Conservation (phyloP, 2,888 invertebrate genomes). For the Orthosia cruda region DNA sequence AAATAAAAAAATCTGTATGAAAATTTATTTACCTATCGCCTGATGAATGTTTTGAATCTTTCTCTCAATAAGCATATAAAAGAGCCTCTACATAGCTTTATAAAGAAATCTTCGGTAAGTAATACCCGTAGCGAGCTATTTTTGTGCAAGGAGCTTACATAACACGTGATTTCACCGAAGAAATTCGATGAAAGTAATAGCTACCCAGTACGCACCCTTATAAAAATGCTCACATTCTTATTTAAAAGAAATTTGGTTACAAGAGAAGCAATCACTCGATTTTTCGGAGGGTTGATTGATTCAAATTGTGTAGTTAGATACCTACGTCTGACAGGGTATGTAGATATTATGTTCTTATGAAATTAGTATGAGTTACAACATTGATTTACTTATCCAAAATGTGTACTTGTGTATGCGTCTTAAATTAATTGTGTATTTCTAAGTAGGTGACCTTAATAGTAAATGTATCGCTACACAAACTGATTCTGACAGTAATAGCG, state of each 20-base stretch:
- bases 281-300: conserved; percentile 41
- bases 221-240: conserved; percentile 22
- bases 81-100: background rate
- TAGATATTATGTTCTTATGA: background rate
- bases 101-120: background rate
- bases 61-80: background rate
- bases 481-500: too few species aligned
- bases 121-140: background rate
- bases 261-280: conserved; percentile 47
- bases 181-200: conserved; percentile 5
- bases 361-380: background rate
- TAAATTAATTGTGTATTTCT: too few species aligned
- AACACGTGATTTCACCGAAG: conserved; percentile 3
- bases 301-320: conserved; percentile 19
- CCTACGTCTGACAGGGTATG: background rate
- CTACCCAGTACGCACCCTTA: conserved; percentile 1
- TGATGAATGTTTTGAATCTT: background rate
- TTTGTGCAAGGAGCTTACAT: background rate
- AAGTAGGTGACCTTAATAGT: too few species aligned
- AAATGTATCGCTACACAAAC: too few species aligned
- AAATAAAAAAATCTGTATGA: too few species aligned
- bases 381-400: background rate
- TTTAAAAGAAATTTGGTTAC: conserved; percentile 48
- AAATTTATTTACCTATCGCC: background rate
- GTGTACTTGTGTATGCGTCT: background rate